Evolutionary conservation across 1,140 invertebrate species (phyloP), one percentile per base, ranked within the genome.

Genomic region (Diorhabda sublineata): DNA sequence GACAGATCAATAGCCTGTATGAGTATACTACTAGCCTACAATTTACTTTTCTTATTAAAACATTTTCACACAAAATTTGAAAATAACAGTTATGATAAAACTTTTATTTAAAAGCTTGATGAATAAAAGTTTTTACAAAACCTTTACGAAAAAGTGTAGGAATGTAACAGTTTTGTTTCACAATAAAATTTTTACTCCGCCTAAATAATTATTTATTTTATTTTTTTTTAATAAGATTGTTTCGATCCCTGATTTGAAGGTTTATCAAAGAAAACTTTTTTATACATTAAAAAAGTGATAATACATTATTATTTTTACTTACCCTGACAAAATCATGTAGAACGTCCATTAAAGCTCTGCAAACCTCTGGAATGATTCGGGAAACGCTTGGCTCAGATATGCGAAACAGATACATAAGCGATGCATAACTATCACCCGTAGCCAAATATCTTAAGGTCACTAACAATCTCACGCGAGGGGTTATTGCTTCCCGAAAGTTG

Each of bases 371-470:
- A 62, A 77, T 68, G 45, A 77, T 71, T 69, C 42, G 41, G 9
- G 73, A 76, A 58, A 77, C 69, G 11, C 66, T 61, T 70, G 66
- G 69, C 42, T 73, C 70, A 57, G 74, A 76, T 64, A 76, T 73
- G 64, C 69, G 56, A 57, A 73, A 73, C 11, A 69, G 56, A 61
- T 69, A 71, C 70, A 71, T 71, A 57, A 71, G 62, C 26, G 67
- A 69, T 26, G 61, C 41, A 69, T 69, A 71, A 58, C 63, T 65
- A 69, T 78, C 73, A 56, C 76, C 76, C 41, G 70, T 78, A 45
- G 77, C 74, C 42, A 76, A 67, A 72, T 69, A 77, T 65, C 76
- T 52, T 47, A 76, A 69, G 41, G 76, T 77, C 47, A 76, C 67
- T 61, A 74, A 73, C 41, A 77, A 69, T 47, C 72, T 70, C 47